Evolutionary conservation across 1,140 invertebrate species (phyloP).

Genomic region (Conopomorpha cramerella): DNA sequence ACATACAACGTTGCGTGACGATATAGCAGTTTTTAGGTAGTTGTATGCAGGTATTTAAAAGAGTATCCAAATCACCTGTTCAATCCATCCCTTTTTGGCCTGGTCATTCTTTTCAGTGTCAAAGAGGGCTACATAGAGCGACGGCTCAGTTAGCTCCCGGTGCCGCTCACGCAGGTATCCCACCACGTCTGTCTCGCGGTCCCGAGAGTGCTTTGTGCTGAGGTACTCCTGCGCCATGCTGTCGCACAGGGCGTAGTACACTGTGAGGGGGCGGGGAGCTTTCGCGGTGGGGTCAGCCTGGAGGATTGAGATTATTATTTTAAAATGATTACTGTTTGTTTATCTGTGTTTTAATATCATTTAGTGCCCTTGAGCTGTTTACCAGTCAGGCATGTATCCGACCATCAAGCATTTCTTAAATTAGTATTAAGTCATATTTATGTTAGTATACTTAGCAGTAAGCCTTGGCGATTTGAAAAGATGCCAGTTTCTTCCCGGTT

Average conservation of each 20-base stretch:
- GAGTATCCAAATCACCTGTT: slow-evolving; percentile 31
- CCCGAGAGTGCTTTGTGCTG: slow-evolving; percentile 32
- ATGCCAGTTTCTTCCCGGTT: too few species aligned
- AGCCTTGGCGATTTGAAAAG: too few species aligned
- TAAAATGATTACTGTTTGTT: too few species aligned
- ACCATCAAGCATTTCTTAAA: too few species aligned
- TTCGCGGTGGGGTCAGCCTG: slow-evolving; percentile 38
- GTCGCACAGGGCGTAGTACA: slow-evolving; percentile 42
- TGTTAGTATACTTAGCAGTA: too few species aligned
- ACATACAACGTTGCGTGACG: too few species aligned
- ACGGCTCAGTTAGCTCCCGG: slow-evolving; percentile 30
- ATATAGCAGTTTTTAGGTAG: too few species aligned
- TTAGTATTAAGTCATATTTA: too few species aligned
- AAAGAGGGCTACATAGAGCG: slow-evolving; percentile 38
- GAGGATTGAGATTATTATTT: slow-evolving; percentile 6
- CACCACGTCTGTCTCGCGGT: slow-evolving; percentile 44
- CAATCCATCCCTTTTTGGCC: slow-evolving; percentile 47
- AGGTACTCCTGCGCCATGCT: slow-evolving; percentile 42
- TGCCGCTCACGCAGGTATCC: slow-evolving; percentile 28
- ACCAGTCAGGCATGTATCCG: too few species aligned
- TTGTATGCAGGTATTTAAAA: not conserved
- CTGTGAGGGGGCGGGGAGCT: slow-evolving; percentile 59
- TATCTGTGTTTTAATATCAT: too few species aligned
- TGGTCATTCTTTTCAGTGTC: slow-evolving; percentile 54
- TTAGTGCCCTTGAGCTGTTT: too few species aligned